Evolutionary conservation across 2,888 invertebrate genomes (phyloP).

Genomic region (Athripsodes cinereus): DNA sequence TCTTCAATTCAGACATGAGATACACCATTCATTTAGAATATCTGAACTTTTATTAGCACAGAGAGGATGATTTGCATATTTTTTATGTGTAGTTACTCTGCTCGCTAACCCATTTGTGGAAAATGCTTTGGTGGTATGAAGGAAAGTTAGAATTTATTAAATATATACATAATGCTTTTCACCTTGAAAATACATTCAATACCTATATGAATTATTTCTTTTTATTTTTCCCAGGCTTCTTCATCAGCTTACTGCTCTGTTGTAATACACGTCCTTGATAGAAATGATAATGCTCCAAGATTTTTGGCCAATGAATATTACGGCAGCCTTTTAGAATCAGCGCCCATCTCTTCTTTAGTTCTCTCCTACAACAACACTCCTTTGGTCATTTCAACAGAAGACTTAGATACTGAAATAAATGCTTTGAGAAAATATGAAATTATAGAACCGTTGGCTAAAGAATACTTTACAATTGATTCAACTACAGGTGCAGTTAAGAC

Average conservation of each 20-base stretch:
- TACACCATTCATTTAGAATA: no score
- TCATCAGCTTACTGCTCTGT: slow-evolving; percentile 65
- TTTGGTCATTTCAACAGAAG: slow-evolving; percentile 76
- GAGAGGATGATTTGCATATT: no score
- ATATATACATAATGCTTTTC: no score
- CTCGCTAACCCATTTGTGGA: no score
- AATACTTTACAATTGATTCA: slow-evolving; percentile 79
- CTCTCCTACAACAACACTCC: slow-evolving; percentile 63
- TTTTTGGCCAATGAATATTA: slow-evolving; percentile 61
- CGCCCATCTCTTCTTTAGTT: slow-evolving; percentile 66
- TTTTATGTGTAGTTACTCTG: no score
- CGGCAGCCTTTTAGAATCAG: slow-evolving; percentile 73
- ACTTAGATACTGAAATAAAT: slow-evolving; percentile 82
- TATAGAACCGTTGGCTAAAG: slow-evolving; percentile 68
- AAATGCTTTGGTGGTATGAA: no score
- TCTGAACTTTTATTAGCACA: no score
- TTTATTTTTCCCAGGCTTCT: slow-evolving; percentile 39
- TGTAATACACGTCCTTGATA: slow-evolving; percentile 79
- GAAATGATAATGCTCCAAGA: slow-evolving; percentile 77
- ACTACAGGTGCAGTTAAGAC: slow-evolving; percentile 83
- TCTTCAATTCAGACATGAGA: no score
- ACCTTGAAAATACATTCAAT: no score
- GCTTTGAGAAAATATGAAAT: slow-evolving; percentile 81
- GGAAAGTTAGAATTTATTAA: no score
- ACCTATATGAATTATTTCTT: neutral